Evolutionary conservation across 2,113 vertebrate genomes (phyloP).

Genomic region (Isichthys henryi): DNA sequence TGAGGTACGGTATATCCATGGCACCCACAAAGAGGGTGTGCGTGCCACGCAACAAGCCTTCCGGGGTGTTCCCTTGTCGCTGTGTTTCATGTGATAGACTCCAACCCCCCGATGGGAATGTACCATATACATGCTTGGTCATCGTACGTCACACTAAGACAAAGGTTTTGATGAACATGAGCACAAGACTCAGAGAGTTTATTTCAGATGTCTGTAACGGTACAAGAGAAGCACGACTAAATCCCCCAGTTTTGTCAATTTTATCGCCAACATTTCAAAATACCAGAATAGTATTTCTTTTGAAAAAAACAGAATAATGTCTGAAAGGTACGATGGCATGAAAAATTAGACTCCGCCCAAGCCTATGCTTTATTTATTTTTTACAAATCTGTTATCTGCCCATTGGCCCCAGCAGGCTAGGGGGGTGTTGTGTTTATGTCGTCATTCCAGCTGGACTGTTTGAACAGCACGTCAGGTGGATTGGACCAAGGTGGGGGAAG

Average conservation of each 20-base stretch:
- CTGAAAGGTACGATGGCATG: background rate
- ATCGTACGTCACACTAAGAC: background rate
- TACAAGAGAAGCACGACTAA: background rate
- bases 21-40: background rate
- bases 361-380: background rate
- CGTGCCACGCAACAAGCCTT: background rate
- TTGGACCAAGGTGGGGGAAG: too few relatives aligned
- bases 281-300: background rate
- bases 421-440: background rate
- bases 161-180: background rate
- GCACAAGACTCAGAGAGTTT: background rate
- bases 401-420: background rate
- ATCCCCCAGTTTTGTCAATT: background rate
- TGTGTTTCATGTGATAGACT: background rate
- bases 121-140: background rate
- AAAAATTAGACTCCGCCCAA: background rate
- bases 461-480: background rate
- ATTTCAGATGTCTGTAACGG: background rate
- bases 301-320: background rate
- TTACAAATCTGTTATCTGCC: background rate
- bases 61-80: background rate
- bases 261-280: background rate
- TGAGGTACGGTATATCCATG: background rate
- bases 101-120: background rate
- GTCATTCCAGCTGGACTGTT: background rate